Conservation (phyloP, 2,797 vertebrate genomes). For the Onychomys leucogaster region DNA sequence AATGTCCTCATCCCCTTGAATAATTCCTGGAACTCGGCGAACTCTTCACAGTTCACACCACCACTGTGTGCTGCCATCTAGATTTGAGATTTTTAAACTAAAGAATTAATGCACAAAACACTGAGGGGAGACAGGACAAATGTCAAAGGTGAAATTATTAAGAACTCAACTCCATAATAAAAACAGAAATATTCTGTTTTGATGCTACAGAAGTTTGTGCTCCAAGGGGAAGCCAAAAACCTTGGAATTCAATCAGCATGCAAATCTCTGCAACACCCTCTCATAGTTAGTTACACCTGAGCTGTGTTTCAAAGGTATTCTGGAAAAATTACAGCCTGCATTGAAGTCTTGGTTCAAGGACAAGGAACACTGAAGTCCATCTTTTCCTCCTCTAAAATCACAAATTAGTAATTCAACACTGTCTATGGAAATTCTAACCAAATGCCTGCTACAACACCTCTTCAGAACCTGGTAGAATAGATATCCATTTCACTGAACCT, state of each 20-base stretch:
- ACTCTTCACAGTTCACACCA: slow-evolving; percentile 94
- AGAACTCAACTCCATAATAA: not conserved
- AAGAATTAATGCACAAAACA: not conserved
- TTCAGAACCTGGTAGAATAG: not conserved
- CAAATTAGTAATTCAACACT: not conserved
- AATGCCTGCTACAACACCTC: no score
- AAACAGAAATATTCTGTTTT: not conserved
- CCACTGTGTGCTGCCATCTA: slow-evolving; percentile 95
- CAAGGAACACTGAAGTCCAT: not conserved
- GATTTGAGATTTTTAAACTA: not conserved
- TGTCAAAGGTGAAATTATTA: not conserved
- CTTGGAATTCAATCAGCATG: not conserved
- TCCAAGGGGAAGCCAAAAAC: not conserved
- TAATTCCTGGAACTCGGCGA: slow-evolving; percentile 98
- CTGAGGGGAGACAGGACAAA: not conserved
- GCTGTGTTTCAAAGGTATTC: not conserved
- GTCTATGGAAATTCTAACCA: not conserved
- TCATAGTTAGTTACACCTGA: not conserved
- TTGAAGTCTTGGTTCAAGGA: not conserved
- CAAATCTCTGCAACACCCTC: not conserved
- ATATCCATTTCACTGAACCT: not conserved
- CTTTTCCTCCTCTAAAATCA: not conserved
- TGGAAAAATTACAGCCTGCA: not conserved
- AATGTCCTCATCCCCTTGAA: no score
- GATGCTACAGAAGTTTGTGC: not conserved